These are phyloP conservation scores for Syngnathus acus DNA, from an alignment of 2,797 vertebrate genomes.

Conservation along the genomic window DNA sequence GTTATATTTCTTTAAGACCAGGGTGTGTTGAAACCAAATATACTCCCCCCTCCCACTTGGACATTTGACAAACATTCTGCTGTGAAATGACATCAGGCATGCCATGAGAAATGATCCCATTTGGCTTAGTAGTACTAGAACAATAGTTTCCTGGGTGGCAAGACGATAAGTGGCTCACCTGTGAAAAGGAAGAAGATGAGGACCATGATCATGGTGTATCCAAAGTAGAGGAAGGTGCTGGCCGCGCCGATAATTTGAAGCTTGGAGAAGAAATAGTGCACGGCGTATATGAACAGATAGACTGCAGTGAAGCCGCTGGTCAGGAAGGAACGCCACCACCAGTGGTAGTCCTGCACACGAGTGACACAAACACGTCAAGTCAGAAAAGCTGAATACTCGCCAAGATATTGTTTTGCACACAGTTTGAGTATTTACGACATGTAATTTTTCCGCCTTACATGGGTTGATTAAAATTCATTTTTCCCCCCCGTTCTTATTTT, in stretches of 20 bases:
- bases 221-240: constrained; percentile 88
- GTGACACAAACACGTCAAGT: not conserved
- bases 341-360: constrained; percentile 80
- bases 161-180: constrained; percentile 56
- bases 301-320: constrained; percentile 86
- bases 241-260: constrained; percentile 82
- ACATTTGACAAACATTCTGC: not conserved
- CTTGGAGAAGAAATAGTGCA: constrained; percentile 91
- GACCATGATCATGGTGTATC: constrained; percentile 87
- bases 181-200: constrained; percentile 95
- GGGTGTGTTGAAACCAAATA: constrained; percentile 18
- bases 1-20: constrained; percentile 17
- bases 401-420: not conserved
- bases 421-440: not conserved
- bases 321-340: constrained; percentile 88
- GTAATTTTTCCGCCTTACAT: too few relatives aligned
- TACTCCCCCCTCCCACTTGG: not conserved
- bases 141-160: not conserved
- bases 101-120: not conserved
- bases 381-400: not conserved
- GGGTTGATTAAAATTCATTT: too few relatives aligned
- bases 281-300: constrained; percentile 82
- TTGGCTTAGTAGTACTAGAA: not conserved
- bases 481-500: too few relatives aligned
- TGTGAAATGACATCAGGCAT: not conserved